phyloP scores from a whole-genome alignment of 2,888 invertebrate genomes.

The Mythimna lalbum region DNA sequence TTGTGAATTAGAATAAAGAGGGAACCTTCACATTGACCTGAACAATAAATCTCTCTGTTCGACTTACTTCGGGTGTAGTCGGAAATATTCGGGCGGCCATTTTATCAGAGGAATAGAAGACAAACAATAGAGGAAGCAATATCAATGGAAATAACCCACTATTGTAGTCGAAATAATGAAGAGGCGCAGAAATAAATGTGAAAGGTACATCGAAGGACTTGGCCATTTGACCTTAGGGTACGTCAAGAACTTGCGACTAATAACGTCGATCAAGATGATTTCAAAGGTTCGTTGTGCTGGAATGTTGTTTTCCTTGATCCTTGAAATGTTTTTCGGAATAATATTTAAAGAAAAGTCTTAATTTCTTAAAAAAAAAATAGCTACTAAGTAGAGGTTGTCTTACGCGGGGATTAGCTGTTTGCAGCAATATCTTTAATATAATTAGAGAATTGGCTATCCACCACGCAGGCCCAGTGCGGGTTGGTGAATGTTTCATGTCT shows the following conservation, averaged over 20 bases:
- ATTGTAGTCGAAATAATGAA: constrained; percentile 54
- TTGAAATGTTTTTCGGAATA: too few species aligned
- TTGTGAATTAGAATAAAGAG: constrained; percentile 62
- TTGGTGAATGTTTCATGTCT: too few species aligned
- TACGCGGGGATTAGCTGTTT: too few species aligned
- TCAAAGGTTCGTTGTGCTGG: background rate
- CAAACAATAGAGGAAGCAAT: constrained; percentile 48
- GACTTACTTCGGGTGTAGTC: constrained; percentile 35
- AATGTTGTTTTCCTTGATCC: too few species aligned
- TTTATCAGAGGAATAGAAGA: constrained; percentile 40
- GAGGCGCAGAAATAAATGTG: constrained; percentile 43
- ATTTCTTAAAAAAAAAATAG: too few species aligned
- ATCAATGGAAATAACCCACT: constrained; percentile 42
- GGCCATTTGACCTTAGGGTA: constrained; percentile 28
- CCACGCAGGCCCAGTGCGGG: too few species aligned
- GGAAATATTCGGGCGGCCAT: constrained; percentile 33
- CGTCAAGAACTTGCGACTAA: constrained; percentile 22
- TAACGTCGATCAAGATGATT: constrained; percentile 20
- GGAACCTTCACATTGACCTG: constrained; percentile 51
- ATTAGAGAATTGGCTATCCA: too few species aligned
- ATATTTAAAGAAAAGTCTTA: too few species aligned
- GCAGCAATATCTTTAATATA: too few species aligned
- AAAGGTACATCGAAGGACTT: constrained; percentile 29
- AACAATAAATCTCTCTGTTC: constrained; percentile 58
- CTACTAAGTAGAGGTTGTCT: too few species aligned